A percentile compares a stretch with the other conserved stretches of the same genome.
phyloP scores from a whole-genome alignment of 2,797 vertebrate species.

The Bradypodion pumilum region DNA sequence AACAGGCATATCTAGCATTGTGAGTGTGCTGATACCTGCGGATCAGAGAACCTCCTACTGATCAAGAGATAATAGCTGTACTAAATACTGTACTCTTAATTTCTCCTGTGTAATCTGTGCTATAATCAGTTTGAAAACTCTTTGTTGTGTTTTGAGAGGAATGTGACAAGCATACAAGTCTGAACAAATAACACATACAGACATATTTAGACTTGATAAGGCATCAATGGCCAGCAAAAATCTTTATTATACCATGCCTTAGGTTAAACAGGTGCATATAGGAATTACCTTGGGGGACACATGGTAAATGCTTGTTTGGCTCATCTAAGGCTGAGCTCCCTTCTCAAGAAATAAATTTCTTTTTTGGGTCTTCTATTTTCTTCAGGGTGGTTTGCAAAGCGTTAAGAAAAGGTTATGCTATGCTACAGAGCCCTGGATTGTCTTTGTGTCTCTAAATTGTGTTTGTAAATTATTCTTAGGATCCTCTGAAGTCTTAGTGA shows the following conservation, averaged over 20 bases:
- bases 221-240: not conserved
- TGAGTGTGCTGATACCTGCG: conserved; percentile 15
- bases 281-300: not conserved
- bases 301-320: not conserved
- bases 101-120: not conserved
- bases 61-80: conserved; percentile 18
- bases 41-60: conserved; percentile 49
- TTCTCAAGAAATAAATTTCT: not conserved
- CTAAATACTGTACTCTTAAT: not conserved
- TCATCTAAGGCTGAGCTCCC: not conserved
- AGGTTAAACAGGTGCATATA: not conserved
- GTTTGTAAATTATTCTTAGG: not conserved
- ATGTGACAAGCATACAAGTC: not conserved
- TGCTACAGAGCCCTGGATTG: not conserved
- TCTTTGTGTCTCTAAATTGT: not conserved
- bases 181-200: not conserved
- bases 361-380: not conserved
- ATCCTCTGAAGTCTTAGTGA: not conserved
- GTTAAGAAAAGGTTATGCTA: not conserved
- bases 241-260: not conserved
- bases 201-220: not conserved
- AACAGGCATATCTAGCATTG: conserved; percentile 40
- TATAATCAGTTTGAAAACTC: not conserved
- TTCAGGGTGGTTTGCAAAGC: not conserved
- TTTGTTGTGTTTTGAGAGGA: not conserved